Evolutionary conservation across 2,888 invertebrate genomes (phyloP).

Genomic region (Agrochola circellaris): DNA sequence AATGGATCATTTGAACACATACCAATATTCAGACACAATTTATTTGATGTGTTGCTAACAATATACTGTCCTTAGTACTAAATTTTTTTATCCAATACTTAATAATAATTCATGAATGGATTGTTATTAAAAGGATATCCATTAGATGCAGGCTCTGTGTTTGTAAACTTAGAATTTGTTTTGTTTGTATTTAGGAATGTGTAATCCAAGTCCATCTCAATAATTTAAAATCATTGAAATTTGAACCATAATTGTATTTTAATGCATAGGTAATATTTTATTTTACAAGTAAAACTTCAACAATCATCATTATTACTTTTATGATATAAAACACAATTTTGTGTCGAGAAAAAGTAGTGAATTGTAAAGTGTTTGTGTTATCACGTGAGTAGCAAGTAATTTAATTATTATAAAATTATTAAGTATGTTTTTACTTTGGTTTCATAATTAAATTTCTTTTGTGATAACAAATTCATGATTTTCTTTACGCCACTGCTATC

Average conservation of each 20-base stretch:
- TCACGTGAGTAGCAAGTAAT: conserved; percentile 6
- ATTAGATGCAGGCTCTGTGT: too few relatives aligned
- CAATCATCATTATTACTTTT: neutral
- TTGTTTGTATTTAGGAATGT: conserved; percentile 9
- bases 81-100: neutral
- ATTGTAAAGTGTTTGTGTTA: conserved; percentile 12
- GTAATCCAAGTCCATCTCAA: neutral
- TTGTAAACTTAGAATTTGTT: conserved; percentile 8
- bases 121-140: conserved; percentile 12
- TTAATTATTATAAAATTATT: conserved; percentile 13
- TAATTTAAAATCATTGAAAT: neutral
- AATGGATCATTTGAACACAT: neutral
- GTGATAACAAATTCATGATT: conserved; percentile 9
- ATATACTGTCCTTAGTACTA: neutral
- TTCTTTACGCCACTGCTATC: neutral
- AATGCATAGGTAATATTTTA: neutral
- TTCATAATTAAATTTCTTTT: conserved; percentile 32
- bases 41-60: neutral
- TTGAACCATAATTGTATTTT: neutral
- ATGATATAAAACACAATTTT: neutral
- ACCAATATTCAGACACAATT: neutral
- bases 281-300: neutral
- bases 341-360: neutral
- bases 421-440: neutral
- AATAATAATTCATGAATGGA: neutral